Evolutionary conservation across 2,888 invertebrate species (phyloP), one percentile per base, ranked within the genome.

Genomic region (Ophioninae sp.): DNA sequence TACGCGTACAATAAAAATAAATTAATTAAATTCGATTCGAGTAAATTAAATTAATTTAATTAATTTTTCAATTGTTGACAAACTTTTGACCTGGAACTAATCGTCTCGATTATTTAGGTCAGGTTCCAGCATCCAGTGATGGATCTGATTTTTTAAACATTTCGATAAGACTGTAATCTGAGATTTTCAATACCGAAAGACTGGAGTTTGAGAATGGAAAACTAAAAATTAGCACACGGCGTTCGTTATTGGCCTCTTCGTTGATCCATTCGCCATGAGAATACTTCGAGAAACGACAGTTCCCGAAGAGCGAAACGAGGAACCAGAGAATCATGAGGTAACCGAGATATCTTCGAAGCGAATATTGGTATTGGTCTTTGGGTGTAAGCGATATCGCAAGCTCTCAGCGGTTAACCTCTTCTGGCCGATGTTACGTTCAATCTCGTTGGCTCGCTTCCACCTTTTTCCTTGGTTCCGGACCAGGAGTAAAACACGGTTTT

Each of bases 241-340:
- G 8, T 2, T 17, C 44, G n/a, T n/a, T n/a, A n/a, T n/a, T n/a
- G 44, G 61, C 69, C 61, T 85, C 83, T 84, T 88, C 86, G 85
- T 85, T 81, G 75, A 82, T 73, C 59, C n/a, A 75, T 77, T 87
- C 87, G 87, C 86, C 50, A 5, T 17, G 10, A 50, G 85, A 74
- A 85, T 67, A 81, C 84, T 78, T 78, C 72, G 81, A 83, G 86
- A 87, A 89, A 88, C 91, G 90, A 89, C 89, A 90, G 88, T 91
- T 91, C 90, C 91, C 91, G 90, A 92, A 88, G 88, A 91, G 87
- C 87, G 86, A 87, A 85, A 88, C 87, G 85, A 86, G 64, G 81
- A 88, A 91, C 78, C 91, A 91, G 91, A 91, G 89, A 57, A 91
- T 78, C 89, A 91, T 90, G 86, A 91, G 68, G 30, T 30, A 50